phyloP scores from a whole-genome alignment of 64 coral and sea anemone genomes.

The Pocillopora damicornis region DNA sequence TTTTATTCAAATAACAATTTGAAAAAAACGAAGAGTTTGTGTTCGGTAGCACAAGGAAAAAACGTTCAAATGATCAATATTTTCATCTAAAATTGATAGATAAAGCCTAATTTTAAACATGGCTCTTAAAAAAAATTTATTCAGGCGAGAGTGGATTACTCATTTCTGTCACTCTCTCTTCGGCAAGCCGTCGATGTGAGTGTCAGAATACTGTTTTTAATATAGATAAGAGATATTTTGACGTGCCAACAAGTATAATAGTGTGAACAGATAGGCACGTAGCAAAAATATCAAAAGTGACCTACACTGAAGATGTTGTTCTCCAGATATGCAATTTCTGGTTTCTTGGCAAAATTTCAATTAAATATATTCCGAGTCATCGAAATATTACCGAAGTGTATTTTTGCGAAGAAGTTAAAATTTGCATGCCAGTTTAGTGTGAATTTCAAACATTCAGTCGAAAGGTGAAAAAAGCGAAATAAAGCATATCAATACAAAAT shows the following conservation, averaged over 20 bases:
- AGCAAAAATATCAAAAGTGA: background rate
- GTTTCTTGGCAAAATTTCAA: background rate
- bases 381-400: background rate
- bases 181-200: background rate
- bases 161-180: background rate
- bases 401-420: background rate
- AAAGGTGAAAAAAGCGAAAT: background rate
- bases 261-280: background rate
- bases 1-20: too few relatives aligned
- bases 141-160: background rate
- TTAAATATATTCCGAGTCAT: background rate
- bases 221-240: background rate
- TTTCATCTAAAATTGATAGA: too few relatives aligned
- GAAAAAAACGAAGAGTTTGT: too few relatives aligned
- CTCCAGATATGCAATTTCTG: background rate
- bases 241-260: background rate
- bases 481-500: background rate
- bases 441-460: background rate
- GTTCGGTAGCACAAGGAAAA: too few relatives aligned
- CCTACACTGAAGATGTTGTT: background rate
- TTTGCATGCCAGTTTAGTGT: background rate
- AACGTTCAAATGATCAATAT: too few relatives aligned
- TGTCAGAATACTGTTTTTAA: constrained; percentile 2
- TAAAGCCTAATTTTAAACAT: too few relatives aligned
- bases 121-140: background rate